phyloP scores from a whole-genome alignment of 1,140 invertebrate genomes.

The Aphaenogaster floridana region DNA sequence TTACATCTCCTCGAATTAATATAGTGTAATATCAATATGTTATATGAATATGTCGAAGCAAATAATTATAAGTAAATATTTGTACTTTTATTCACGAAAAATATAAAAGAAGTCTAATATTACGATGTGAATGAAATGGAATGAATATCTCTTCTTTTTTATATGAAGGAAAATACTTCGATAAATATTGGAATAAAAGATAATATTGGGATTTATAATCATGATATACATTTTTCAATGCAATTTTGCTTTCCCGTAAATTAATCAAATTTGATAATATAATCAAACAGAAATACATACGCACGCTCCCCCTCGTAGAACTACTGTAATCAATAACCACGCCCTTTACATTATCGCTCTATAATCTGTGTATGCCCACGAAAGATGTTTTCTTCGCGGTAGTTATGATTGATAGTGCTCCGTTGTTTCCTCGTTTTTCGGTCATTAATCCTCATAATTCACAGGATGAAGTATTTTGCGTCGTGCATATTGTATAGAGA shows the following conservation, averaged over 20 bases:
- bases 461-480: conserved; percentile 63
- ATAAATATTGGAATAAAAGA: conserved; percentile 7
- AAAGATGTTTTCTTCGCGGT: conserved; percentile 70
- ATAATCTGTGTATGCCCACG: conserved; percentile 64
- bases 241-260: background rate
- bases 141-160: background rate
- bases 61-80: conserved; percentile 11
- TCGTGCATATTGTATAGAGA: conserved; percentile 54
- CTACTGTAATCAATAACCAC: conserved; percentile 69
- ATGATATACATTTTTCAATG: conserved; percentile 22
- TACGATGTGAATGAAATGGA: background rate
- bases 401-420: conserved; percentile 72
- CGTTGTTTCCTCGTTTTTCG: conserved; percentile 70
- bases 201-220: conserved; percentile 22
- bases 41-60: background rate
- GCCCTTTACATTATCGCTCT: conserved; percentile 62
- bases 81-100: background rate
- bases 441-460: conserved; percentile 75
- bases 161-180: background rate
- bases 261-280: conserved; percentile 21
- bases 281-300: conserved; percentile 50
- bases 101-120: conserved; percentile 1
- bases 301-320: background rate
- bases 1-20: background rate
- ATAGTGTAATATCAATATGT: background rate